These are phyloP conservation scores for Botia almorhae DNA, from an alignment of 2,797 vertebrate genomes.

Conservation along the genomic window DNA sequence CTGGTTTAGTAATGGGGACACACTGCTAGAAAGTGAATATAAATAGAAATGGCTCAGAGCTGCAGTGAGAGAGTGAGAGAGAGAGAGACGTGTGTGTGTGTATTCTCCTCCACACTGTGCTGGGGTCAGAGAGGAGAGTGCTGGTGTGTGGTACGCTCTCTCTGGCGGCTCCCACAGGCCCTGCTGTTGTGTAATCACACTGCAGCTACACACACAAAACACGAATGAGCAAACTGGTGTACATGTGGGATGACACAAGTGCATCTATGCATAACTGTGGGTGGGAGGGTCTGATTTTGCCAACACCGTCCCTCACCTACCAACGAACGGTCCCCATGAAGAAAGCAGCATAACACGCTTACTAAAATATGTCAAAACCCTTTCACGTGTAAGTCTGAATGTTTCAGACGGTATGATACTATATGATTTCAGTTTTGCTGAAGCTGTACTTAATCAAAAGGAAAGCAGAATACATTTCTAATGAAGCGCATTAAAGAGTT, in stretches of 20 bases:
- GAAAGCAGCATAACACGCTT: background rate
- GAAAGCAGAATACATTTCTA: no score
- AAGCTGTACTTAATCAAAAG: no score
- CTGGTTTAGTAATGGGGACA: constrained; percentile 11
- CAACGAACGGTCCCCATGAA: background rate
- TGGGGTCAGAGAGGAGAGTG: constrained; percentile 56
- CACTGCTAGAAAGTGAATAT: constrained; percentile 49
- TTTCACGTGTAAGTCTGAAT: no score
- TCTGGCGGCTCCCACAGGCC: constrained; percentile 58
- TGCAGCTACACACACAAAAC: constrained; percentile 50
- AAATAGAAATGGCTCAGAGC: constrained; percentile 52
- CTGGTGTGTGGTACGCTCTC: constrained; percentile 52
- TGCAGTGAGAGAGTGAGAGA: constrained; percentile 36
- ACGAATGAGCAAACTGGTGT: constrained; percentile 24
- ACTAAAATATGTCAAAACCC: no score
- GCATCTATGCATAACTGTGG: constrained; percentile 15
- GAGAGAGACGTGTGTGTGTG: no score
- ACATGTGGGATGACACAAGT: constrained; percentile 39
- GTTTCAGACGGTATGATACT: no score
- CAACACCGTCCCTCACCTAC: background rate
- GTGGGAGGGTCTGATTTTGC: constrained; percentile 10
- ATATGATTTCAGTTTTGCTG: no score
- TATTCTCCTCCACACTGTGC: constrained; percentile 58
- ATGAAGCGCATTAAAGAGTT: background rate
- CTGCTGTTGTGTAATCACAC: constrained; percentile 55